Percentiles rank a stretch among this genome's conserved stretches.
phyloP scores from a whole-genome alignment of 2,797 vertebrate genomes.

The Monodelphis domestica region DNA sequence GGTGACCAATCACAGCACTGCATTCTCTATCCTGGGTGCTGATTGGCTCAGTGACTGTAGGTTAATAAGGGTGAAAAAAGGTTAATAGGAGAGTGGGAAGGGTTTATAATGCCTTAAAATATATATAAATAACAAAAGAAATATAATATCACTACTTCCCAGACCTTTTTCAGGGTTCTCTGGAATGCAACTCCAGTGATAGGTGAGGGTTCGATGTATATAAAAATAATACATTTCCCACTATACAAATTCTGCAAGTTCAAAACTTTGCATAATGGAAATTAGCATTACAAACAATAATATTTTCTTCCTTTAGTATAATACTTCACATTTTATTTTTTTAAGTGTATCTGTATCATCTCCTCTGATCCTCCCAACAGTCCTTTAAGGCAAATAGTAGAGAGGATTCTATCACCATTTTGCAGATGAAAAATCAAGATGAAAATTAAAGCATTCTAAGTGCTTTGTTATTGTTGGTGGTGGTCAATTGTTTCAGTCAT shows the following conservation, averaged over 20 bases:
- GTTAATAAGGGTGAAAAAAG: too few species aligned
- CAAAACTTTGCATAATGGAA: conserved; percentile 17
- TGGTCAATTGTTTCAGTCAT: too few species aligned
- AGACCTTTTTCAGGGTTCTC: too few species aligned
- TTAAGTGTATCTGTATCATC: neutral
- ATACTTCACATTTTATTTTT: neutral
- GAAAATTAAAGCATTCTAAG: neutral
- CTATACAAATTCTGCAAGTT: conserved; percentile 37
- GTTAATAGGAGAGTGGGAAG: too few species aligned
- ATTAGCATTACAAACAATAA: neutral
- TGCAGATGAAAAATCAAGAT: neutral
- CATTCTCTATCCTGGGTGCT: too few species aligned
- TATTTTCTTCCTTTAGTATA: neutral
- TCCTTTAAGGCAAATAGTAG: neutral
- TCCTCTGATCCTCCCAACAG: neutral
- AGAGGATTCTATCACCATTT: neutral
- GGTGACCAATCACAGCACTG: too few species aligned
- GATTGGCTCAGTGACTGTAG: too few species aligned
- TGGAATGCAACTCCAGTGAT: conserved; percentile 14
- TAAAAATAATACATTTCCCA: conserved; percentile 30
- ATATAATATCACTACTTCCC: too few species aligned
- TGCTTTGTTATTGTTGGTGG: too few species aligned
- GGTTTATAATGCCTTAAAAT: too few species aligned
- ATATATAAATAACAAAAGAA: too few species aligned
- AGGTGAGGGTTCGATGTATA: too few species aligned